Evolutionary conservation across 2,888 invertebrate species (phyloP), one percentile per base, ranked within the genome.

Genomic region (Platycnemis pennipes): DNA sequence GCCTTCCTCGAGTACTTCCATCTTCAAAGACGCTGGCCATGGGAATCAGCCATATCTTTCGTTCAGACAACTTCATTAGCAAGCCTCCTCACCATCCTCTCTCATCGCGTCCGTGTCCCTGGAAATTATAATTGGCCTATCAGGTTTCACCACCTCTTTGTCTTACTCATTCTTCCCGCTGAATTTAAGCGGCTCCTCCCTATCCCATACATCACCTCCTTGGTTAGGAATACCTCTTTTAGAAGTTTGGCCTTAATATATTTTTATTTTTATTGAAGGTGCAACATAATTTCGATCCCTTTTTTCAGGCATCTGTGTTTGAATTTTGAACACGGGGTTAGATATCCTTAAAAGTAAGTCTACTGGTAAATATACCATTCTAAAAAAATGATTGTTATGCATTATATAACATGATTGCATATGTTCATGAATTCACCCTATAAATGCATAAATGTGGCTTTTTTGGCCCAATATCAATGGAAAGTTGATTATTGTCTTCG

Each of bases 71-170:
- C 63, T 91, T 91, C 91, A 91, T 91, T 91, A 91, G 91, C 63
- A 44, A 63, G 45, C 91, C 8, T 63, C 91, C n/a, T 45, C 44
- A 63, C 91, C 37, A 44, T 69, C 44, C 63, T 63, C 91, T 42
- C 56, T 89, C 88, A 45, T 89, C 42, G 91, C 22, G 26, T 44
- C 56, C 56, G 63, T 44, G 91, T 91, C 91, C 63, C 91, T 91
- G 91, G 63, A 69, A 69, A 11, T 91, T 91, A 91, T 91, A 91
- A 91, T 91, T 91, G 91, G 91, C 91, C 63, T 91, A 91, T 91
- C 91, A 63, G 63, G 63, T 91, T 91, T 91, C 91, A 91, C 42
- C 91, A 91, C 91, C 91, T 91, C 91, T 91, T 91, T 91, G 91
- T 91, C 91, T 91, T 91, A 56, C 44, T 91, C 44, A 56, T 63